Evolutionary conservation across 2,797 vertebrate species (phyloP).

Genomic region (Glyptemys insculpta): DNA sequence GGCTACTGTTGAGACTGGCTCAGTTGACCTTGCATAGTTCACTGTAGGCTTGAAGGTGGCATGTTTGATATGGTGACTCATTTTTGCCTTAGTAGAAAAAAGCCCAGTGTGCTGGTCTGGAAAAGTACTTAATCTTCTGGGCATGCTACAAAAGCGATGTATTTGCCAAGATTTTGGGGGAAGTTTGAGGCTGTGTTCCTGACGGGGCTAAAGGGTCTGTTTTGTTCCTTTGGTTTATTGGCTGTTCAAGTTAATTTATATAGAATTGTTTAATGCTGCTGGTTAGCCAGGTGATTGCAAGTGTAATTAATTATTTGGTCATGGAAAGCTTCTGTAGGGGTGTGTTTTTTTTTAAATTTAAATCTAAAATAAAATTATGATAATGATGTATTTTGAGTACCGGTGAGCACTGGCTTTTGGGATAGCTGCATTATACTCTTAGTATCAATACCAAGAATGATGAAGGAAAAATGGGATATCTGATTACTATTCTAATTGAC

Average conservation of each 20-base stretch:
- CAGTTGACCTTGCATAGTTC: neutral
- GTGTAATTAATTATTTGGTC: neutral
- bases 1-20: neutral
- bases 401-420: neutral
- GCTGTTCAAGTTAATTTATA: neutral
- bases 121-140: neutral
- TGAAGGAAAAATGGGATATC: neutral
- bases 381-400: neutral
- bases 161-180: neutral
- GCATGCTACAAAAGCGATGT: fast-evolving
- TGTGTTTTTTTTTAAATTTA: neutral
- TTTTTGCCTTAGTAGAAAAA: neutral
- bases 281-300: neutral
- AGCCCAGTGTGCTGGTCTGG: fast-evolving
- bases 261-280: neutral
- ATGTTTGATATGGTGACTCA: neutral
- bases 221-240: neutral
- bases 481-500: neutral
- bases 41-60: too few relatives aligned
- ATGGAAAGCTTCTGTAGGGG: neutral
- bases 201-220: fast-evolving
- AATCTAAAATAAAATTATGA: neutral
- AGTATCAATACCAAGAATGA: neutral
- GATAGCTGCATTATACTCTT: neutral
- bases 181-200: neutral